These are phyloP conservation scores for Manacus vitellinus DNA, from an alignment of 2,113 vertebrate genomes.

Conservation along the genomic window DNA sequence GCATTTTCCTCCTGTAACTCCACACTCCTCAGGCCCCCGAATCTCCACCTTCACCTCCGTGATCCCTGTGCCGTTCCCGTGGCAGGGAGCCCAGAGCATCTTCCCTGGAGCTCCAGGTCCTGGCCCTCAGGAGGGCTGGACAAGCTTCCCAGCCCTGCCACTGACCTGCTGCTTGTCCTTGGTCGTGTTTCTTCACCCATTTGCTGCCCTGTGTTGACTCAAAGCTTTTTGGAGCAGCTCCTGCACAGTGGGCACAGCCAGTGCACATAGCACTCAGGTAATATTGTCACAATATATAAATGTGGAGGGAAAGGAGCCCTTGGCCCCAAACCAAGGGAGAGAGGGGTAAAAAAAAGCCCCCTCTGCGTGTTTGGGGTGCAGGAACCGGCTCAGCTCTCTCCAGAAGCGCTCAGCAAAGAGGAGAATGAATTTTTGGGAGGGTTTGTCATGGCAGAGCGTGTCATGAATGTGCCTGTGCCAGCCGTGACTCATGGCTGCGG, in stretches of 20 bases:
- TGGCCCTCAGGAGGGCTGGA: neutral
- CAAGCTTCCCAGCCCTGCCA: neutral
- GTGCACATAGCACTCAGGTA: accelerated
- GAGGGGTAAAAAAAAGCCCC: accelerated
- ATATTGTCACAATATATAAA: accelerated
- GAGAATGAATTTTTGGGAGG: neutral
- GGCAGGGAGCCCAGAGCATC: too few relatives aligned
- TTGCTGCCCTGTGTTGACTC: neutral
- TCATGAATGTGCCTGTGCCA: neutral
- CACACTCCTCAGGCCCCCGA: accelerated
- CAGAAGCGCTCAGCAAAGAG: neutral
- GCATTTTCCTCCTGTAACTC: neutral
- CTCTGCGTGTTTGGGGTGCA: accelerated
- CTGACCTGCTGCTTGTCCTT: neutral
- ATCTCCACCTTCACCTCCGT: neutral
- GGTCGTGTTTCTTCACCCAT: neutral
- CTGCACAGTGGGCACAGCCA: accelerated
- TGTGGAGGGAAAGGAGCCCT: accelerated
- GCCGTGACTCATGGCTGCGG: constrained; percentile 28
- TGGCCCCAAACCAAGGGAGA: neutral
- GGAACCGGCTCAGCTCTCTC: neutral
- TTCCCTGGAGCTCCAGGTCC: neutral
- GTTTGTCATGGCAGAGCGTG: neutral
- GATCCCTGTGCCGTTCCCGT: neutral
- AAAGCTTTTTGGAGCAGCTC: neutral